A percentile compares a stretch with the other conserved stretches of the same genome.
phyloP scores from a whole-genome alignment of 2,888 invertebrate species.

The Dascillus cervinus region DNA sequence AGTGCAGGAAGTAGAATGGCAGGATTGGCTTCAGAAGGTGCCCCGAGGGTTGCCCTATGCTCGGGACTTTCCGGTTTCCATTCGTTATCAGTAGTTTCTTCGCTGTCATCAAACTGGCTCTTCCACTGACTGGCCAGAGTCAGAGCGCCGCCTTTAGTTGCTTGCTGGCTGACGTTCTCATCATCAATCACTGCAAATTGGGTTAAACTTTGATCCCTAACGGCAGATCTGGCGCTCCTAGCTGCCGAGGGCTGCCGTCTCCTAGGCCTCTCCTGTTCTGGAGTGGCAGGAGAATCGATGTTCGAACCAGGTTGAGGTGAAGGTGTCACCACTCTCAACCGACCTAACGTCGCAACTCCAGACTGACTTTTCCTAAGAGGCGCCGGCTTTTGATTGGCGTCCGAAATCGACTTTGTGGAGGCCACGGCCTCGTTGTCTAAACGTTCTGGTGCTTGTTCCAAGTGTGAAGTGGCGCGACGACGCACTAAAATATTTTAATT shows the following conservation, averaged over 20 bases:
- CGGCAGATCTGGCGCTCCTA: slow-evolving; percentile 41
- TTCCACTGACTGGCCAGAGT: slow-evolving; percentile 94
- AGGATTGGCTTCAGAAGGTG: slow-evolving; percentile 32
- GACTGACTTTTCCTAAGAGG: slow-evolving; percentile 41
- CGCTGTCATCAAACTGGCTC: slow-evolving; percentile 92
- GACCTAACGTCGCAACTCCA: slow-evolving; percentile 63
- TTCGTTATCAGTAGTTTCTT: slow-evolving; percentile 89
- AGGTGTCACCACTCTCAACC: slow-evolving; percentile 59
- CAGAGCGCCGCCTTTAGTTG: slow-evolving; percentile 76
- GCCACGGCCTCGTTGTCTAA: slow-evolving; percentile 62
- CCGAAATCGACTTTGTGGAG: slow-evolving; percentile 46
- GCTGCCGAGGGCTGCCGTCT: slow-evolving; percentile 36
- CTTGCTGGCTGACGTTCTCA: slow-evolving; percentile 85
- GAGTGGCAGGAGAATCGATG: slow-evolving; percentile 34
- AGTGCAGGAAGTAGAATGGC: slow-evolving; percentile 30
- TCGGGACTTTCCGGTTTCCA: slow-evolving; percentile 80
- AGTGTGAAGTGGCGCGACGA: slow-evolving; percentile 38
- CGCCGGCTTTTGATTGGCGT: slow-evolving; percentile 35
- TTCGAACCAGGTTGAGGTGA: slow-evolving; percentile 33
- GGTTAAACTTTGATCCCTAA: slow-evolving; percentile 75
- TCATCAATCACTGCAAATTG: slow-evolving; percentile 92
- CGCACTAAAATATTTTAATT: slow-evolving; percentile 19
- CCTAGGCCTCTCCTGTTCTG: slow-evolving; percentile 38
- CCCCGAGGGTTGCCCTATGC: slow-evolving; percentile 36
- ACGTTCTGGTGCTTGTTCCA: slow-evolving; percentile 39